Evolutionary conservation across 1,140 invertebrate genomes (phyloP), one percentile per base, ranked within the genome.

Genomic region (Diorhabda carinulata): DNA sequence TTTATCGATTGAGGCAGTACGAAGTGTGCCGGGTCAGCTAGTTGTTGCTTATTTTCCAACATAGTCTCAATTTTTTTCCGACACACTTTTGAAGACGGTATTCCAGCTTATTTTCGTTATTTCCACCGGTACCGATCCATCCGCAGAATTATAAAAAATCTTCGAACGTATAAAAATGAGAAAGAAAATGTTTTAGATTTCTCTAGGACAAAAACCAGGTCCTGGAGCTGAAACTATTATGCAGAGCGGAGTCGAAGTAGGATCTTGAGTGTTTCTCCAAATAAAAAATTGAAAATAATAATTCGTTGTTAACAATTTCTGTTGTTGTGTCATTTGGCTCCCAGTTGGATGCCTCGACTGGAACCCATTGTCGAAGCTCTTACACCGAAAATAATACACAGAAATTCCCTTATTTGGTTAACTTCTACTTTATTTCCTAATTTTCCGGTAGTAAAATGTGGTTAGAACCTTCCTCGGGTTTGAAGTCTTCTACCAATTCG

Each of bases 361-460:
- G 87, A 88, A 72, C 74, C 79, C n/a, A 71, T 88, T 6, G 81
- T 87, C 5, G 84, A 89, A 78, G 80, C 83, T 3, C 78, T 91
- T 4, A 76, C 81, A 4, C 74, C 83, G 0, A 83, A 84, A 10
- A 79, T 77, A 3, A 84, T 83, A 0, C 85, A 91, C 73, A 77
- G 82, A 57, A 83, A 86, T 61, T 92, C 91, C 77, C 83, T 90
- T 9, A 80, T 91, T 3, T 92, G 90, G 90, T 78, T 92, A 61
- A 92, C 90, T 0, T 90, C 87, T 56, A 88, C 88, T 56, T 89
- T 90, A 1, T 89, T 87, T 0, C 77, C 82, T 0, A 66, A 79
- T 61, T 92, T 92, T 76, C 90, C 90, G 2, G 87, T 41, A 84
- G 86, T 52, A 92, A 91, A 80, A 89, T 91, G 85, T 91, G 88